A percentile compares a stretch with the other conserved stretches of the same genome.
phyloP scores from a whole-genome alignment of 2,113 vertebrate species.

The Mesembrinibis cayennensis region DNA sequence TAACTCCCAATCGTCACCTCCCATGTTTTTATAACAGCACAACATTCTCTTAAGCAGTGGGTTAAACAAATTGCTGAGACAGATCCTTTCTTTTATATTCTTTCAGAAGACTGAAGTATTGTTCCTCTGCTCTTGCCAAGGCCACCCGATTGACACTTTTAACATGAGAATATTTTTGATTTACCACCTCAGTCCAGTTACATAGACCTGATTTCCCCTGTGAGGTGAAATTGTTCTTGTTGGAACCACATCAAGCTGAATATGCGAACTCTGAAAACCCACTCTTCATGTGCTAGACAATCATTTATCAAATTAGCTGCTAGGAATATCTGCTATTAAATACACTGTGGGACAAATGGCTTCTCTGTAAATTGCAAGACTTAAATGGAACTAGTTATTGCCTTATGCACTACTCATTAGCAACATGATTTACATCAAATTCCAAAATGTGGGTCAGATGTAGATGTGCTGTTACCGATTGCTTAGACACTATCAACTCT shows the following conservation, averaged over 20 bases:
- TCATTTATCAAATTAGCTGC: constrained; percentile 21
- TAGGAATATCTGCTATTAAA: constrained; percentile 40
- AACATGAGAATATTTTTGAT: background rate
- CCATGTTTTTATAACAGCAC: background rate
- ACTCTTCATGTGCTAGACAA: background rate
- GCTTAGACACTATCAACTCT: background rate
- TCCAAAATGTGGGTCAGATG: constrained; percentile 29
- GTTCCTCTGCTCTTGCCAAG: background rate
- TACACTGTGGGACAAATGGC: background rate
- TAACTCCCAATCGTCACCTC: background rate
- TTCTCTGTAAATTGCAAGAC: constrained; percentile 27
- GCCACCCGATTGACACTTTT: background rate
- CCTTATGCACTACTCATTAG: constrained; percentile 15
- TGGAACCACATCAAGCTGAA: constrained; percentile 37
- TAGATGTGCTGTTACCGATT: constrained; percentile 10
- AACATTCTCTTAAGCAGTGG: background rate
- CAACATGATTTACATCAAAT: constrained; percentile 16
- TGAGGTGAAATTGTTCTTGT: background rate
- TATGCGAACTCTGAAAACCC: background rate
- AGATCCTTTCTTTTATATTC: background rate
- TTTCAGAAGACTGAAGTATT: background rate
- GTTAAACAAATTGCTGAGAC: background rate
- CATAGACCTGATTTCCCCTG: background rate
- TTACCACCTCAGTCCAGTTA: background rate
- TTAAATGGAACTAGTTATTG: constrained; percentile 34